Evolutionary conservation across 2,888 invertebrate species (phyloP).

Genomic region (Pachycephus smyrnensis): DNA sequence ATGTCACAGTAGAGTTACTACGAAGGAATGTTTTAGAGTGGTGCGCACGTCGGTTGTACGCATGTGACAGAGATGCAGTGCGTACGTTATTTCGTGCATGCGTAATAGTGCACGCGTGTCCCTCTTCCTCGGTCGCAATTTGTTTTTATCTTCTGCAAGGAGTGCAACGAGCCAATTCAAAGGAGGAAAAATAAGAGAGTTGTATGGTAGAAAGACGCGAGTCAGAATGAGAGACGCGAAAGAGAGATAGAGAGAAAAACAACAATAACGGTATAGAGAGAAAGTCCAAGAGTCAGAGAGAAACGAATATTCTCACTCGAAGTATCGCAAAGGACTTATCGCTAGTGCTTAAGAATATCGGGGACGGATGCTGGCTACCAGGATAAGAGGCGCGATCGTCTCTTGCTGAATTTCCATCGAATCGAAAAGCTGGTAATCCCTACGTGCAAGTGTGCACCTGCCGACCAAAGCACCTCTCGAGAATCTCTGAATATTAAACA

Average conservation of each 20-base stretch:
- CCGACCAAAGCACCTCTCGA: neutral
- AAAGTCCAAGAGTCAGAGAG: neutral
- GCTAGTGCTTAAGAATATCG: conserved; percentile 10
- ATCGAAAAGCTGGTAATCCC: neutral
- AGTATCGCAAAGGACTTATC: conserved; percentile 10
- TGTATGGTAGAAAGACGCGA: neutral
- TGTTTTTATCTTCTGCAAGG: conserved; percentile 12
- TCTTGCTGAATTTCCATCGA: neutral
- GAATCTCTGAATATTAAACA: neutral
- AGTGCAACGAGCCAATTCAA: conserved; percentile 19
- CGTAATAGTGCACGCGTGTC: neutral
- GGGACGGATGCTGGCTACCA: conserved; percentile 11
- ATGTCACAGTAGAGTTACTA: conserved; percentile 63
- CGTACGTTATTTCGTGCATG: neutral
- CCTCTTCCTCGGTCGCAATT: conserved; percentile 43
- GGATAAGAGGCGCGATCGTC: neutral
- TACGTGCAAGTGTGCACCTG: neutral
- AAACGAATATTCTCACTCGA: conserved; percentile 11
- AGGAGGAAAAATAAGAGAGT: conserved; percentile 9
- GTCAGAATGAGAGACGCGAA: conserved; percentile 21
- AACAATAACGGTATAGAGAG: neutral
- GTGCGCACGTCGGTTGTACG: neutral
- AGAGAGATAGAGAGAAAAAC: neutral
- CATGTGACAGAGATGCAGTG: neutral
- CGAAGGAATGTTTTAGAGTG: conserved; percentile 57